A percentile compares a stretch with the other conserved stretches of the same genome.
Evolutionary conservation across 2,113 vertebrate genomes (phyloP).

Genomic region (Ptilonorhynchus violaceus): DNA sequence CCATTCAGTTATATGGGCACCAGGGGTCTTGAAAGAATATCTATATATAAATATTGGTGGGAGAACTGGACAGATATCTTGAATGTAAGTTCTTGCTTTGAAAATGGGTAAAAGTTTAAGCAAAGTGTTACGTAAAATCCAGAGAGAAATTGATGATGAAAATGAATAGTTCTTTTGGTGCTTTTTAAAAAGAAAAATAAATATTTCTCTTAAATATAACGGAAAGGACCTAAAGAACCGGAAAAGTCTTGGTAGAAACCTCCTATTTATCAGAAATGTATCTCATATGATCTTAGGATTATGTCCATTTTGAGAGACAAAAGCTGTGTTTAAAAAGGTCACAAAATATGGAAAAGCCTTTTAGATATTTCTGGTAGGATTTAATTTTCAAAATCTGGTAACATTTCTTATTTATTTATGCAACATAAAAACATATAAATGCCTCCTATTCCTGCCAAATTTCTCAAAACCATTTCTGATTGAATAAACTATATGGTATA

Average conservation of each 20-base stretch:
- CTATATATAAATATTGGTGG: background rate
- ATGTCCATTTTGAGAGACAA: background rate
- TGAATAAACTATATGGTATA: background rate
- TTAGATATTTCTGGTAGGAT: background rate
- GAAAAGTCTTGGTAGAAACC: background rate
- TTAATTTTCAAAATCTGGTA: background rate
- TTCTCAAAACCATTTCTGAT: background rate
- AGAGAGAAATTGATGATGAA: background rate
- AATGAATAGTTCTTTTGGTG: background rate
- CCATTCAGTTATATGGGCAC: background rate
- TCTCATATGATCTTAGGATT: background rate
- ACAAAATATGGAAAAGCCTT: background rate
- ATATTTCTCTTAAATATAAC: background rate
- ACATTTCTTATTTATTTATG: background rate
- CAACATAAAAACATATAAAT: background rate
- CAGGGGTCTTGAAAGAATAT: background rate
- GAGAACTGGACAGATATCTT: background rate
- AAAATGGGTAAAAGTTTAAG: background rate
- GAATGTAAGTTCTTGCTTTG: background rate
- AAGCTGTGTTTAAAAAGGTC: background rate
- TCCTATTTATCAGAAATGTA: background rate
- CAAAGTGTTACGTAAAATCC: background rate
- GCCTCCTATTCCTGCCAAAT: background rate
- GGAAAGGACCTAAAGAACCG: background rate
- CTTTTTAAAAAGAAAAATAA: background rate